Percentiles rank a stretch among this genome's conserved stretches.
Evolutionary conservation across 1,140 invertebrate species (phyloP).

Genomic region (Zaprionus africanus): DNA sequence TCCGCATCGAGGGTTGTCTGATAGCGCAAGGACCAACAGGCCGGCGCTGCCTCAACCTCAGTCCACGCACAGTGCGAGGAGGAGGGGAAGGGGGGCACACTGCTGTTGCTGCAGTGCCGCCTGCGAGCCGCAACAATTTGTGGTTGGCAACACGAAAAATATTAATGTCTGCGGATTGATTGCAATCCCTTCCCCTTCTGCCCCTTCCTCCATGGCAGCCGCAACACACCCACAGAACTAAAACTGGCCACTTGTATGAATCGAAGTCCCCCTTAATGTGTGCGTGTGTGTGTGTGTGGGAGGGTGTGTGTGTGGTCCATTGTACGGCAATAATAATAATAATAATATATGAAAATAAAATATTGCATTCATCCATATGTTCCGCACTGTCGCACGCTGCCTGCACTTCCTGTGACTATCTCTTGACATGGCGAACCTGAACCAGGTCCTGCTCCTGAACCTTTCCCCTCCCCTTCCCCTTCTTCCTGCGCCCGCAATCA

Average conservation of each 20-base stretch:
- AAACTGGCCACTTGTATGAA: slow-evolving; percentile 70
- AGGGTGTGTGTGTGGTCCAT: slow-evolving; percentile 44
- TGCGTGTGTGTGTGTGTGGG: slow-evolving; percentile 15
- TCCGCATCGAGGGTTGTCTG: slow-evolving; percentile 77
- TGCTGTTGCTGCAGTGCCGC: slow-evolving; percentile 23
- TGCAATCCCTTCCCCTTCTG: slow-evolving; percentile 40
- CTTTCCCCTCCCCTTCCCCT: not conserved
- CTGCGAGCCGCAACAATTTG: slow-evolving; percentile 77
- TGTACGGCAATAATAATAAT: slow-evolving; percentile 60
- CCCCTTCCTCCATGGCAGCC: not conserved
- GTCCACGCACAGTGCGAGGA: not conserved
- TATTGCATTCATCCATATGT: slow-evolving; percentile 66
- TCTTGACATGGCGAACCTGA: slow-evolving; percentile 35
- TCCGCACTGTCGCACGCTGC: slow-evolving; percentile 36
- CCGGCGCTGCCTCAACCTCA: too few species aligned
- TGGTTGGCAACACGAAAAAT: slow-evolving; percentile 81
- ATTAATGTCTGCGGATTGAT: slow-evolving; percentile 83
- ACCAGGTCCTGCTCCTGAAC: not conserved
- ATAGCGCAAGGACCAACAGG: slow-evolving; percentile 24
- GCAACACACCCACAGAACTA: slow-evolving; percentile 38
- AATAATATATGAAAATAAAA: slow-evolving; percentile 77
- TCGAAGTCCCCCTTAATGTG: slow-evolving; percentile 21
- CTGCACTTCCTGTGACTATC: slow-evolving; percentile 40
- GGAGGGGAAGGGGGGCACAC: not conserved
- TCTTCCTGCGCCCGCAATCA: not conserved